A percentile compares a stretch with the other conserved stretches of the same genome.
Evolutionary conservation across 2,888 invertebrate genomes (phyloP).

Genomic region (Chaetoderma sp.): DNA sequence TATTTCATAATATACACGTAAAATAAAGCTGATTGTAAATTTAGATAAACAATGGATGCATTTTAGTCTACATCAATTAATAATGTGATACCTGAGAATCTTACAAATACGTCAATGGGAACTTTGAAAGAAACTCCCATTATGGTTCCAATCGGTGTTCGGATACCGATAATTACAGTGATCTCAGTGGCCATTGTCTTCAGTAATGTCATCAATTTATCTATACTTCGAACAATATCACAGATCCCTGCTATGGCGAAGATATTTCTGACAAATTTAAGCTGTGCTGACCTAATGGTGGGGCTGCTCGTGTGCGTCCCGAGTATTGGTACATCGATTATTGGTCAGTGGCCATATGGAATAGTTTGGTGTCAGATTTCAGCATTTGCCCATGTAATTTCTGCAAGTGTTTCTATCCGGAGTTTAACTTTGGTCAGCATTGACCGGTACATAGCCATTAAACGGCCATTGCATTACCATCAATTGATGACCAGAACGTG

Average conservation of each 20-base stretch:
- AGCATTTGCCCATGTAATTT: slow-evolving; percentile 39
- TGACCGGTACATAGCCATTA: slow-evolving; percentile 44
- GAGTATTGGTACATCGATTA: slow-evolving; percentile 29
- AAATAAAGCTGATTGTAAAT: too few species aligned
- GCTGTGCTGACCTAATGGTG: slow-evolving; percentile 38
- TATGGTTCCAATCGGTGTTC: slow-evolving; percentile 4
- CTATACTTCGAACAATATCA: slow-evolving; percentile 30
- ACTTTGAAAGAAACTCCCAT: too few species aligned
- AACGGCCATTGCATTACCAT: slow-evolving; percentile 37
- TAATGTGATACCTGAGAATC: too few species aligned
- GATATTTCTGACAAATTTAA: slow-evolving; percentile 41
- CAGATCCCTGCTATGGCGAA: slow-evolving; percentile 38
- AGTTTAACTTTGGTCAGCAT: slow-evolving; percentile 41
- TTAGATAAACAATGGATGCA: too few species aligned
- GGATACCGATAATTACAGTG: slow-evolving; percentile 8
- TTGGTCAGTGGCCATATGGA: slow-evolving; percentile 42
- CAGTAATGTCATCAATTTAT: slow-evolving; percentile 31
- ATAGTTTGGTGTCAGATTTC: slow-evolving; percentile 44
- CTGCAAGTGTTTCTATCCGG: slow-evolving; percentile 46
- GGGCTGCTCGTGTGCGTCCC: slow-evolving; percentile 42
- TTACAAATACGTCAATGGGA: too few species aligned
- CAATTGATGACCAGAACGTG: slow-evolving; percentile 21
- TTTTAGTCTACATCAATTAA: too few species aligned
- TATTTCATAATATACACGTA: too few species aligned
- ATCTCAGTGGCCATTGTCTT: slow-evolving; percentile 27